Conservation (phyloP, 2,113 vertebrate species). For the Pseudorectes ferrugineus region DNA sequence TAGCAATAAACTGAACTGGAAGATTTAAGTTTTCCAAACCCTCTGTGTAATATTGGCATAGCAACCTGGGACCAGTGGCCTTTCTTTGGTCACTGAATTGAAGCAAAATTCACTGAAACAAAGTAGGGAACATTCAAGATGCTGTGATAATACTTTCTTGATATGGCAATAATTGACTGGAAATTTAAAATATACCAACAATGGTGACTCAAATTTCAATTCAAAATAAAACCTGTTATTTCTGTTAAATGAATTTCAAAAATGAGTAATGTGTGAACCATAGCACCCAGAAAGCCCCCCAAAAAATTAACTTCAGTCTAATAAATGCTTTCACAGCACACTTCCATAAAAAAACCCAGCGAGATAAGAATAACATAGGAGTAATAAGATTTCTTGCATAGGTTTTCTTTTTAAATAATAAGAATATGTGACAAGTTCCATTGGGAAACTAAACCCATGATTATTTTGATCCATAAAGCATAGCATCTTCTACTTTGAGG, state of each 20-base stretch:
- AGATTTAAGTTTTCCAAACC: not conserved
- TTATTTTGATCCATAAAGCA: not conserved
- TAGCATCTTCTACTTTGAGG: not conserved
- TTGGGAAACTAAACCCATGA: not conserved
- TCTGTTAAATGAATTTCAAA: not conserved
- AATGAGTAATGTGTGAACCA: not conserved
- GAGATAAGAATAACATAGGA: not conserved
- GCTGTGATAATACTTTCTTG: not conserved
- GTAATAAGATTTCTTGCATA: not conserved
- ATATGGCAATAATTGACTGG: not conserved
- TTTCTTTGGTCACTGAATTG: not conserved
- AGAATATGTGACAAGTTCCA: not conserved
- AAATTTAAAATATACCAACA: not conserved
- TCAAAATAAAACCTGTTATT: not conserved
- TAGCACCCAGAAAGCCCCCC: rapidly evolving
- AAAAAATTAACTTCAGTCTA: not conserved
- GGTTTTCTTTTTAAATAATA: not conserved
- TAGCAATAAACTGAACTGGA: not conserved
- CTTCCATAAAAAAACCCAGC: not conserved
- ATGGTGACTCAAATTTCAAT: not conserved
- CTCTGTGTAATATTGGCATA: not conserved
- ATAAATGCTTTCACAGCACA: not conserved
- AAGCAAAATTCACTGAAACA: not conserved
- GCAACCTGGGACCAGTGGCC: not conserved
- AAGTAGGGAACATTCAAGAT: not conserved